phyloP scores from a whole-genome alignment of 1,140 invertebrate species.

The Teleogryllus occipitalis region DNA sequence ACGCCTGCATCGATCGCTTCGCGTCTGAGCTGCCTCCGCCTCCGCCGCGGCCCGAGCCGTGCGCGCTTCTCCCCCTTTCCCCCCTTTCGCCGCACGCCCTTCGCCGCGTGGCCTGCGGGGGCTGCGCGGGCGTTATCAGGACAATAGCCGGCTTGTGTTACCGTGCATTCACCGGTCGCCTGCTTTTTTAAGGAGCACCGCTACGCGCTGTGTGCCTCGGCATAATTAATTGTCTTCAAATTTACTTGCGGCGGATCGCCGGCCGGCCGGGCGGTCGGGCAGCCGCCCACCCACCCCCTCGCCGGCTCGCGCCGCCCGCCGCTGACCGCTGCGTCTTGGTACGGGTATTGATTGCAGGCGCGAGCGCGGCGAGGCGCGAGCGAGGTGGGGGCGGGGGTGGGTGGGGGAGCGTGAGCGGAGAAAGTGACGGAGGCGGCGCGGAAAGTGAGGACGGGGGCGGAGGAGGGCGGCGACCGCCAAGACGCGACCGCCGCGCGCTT shows the following conservation, averaged over 20 bases:
- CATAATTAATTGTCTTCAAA: neutral
- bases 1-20: neutral
- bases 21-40: neutral
- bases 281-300: too few relatives aligned
- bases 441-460: neutral
- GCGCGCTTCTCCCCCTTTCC: neutral
- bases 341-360: neutral
- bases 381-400: neutral
- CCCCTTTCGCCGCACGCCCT: neutral
- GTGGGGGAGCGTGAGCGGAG: neutral
- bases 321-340: neutral
- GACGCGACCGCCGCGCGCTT: neutral
- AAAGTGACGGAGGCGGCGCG: too few relatives aligned
- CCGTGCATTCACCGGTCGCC: neutral
- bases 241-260: neutral
- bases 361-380: neutral
- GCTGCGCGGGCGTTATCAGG: neutral
- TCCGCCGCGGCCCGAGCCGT: neutral
- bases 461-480: neutral
- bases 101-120: neutral
- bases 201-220: too few relatives aligned
- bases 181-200: neutral
- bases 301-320: too few relatives aligned
- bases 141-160: neutral
- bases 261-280: neutral